A percentile compares a stretch with the other conserved stretches of the same genome.
Conservation (phyloP, 2,888 invertebrate species). For the Agrilus mali region DNA sequence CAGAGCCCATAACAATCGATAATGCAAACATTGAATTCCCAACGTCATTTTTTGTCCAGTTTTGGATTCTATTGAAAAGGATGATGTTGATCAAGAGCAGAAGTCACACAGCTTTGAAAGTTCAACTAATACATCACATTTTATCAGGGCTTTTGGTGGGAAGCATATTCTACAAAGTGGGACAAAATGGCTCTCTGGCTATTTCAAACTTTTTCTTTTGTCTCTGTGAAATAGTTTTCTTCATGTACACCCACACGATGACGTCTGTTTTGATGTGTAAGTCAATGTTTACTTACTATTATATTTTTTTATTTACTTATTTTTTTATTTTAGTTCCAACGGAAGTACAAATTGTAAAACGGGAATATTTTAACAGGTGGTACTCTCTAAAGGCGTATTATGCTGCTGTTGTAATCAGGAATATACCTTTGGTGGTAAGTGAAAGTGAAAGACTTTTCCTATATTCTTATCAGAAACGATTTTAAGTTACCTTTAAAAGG, state of each 20-base stretch:
- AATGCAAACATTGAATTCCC: slow-evolving; percentile 34
- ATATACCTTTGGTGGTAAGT: slow-evolving; percentile 42
- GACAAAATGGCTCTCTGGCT: slow-evolving; percentile 42
- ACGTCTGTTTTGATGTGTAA: slow-evolving; percentile 48
- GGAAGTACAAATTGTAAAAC: slow-evolving; percentile 43
- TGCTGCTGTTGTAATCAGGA: slow-evolving; percentile 40
- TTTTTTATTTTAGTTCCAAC: slow-evolving; percentile 40
- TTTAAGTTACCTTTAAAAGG: not conserved
- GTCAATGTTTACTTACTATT: slow-evolving; percentile 20
- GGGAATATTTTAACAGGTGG: slow-evolving; percentile 57
- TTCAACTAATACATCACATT: slow-evolving; percentile 44
- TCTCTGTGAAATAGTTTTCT: slow-evolving; percentile 45
- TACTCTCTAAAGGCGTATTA: slow-evolving; percentile 53
- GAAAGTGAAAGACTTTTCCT: no score
- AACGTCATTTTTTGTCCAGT: slow-evolving; percentile 42
- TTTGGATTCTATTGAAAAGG: slow-evolving; percentile 38
- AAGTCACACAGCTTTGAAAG: slow-evolving; percentile 39
- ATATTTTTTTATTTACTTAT: not conserved
- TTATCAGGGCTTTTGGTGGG: slow-evolving; percentile 42
- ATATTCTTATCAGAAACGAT: not conserved
- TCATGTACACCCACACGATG: slow-evolving; percentile 52
- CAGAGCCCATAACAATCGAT: slow-evolving; percentile 4
- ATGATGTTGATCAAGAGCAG: slow-evolving; percentile 43
- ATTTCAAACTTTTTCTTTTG: slow-evolving; percentile 49
- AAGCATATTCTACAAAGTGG: slow-evolving; percentile 43